Conservation (phyloP, 1,140 invertebrate species). For the Zaprionus inermis region DNA sequence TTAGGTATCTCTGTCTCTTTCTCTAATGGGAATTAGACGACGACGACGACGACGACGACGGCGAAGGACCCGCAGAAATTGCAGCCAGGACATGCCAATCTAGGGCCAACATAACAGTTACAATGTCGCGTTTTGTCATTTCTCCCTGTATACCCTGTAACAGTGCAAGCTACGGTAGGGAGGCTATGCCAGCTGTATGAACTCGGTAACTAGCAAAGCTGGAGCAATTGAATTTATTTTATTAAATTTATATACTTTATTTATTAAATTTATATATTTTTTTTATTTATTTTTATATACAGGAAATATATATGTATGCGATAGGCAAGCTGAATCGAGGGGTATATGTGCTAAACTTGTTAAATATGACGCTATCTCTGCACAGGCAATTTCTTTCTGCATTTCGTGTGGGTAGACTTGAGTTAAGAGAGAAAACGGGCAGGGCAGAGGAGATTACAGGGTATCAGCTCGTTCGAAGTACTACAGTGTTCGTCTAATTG, state of each 20-base stretch:
- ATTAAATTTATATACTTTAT: too few species aligned
- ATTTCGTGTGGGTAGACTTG: neutral
- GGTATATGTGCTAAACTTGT: neutral
- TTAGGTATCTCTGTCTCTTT: neutral
- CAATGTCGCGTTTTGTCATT: neutral
- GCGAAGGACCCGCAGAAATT: slow-evolving; percentile 33
- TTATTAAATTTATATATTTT: neutral
- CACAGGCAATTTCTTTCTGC: neutral
- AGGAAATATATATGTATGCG: too few species aligned
- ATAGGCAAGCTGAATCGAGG: too few species aligned
- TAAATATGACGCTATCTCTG: neutral
- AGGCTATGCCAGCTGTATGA: neutral
- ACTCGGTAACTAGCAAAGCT: neutral
- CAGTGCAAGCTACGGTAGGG: neutral
- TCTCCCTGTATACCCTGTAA: slow-evolving; percentile 7
- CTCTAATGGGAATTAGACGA: slow-evolving; percentile 22
- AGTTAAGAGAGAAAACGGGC: neutral
- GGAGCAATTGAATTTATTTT: too few species aligned
- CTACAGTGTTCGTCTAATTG: slow-evolving; percentile 10
- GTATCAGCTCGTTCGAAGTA: slow-evolving; percentile 34
- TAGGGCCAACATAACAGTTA: slow-evolving; percentile 29
- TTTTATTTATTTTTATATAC: too few species aligned
- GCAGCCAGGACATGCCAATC: slow-evolving; percentile 26
- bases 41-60: neutral
- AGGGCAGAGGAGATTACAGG: too few species aligned